Base-by-base conservation (phyloP, 2,888 invertebrate genomes). In the Epirrhoe tristata region DNA sequence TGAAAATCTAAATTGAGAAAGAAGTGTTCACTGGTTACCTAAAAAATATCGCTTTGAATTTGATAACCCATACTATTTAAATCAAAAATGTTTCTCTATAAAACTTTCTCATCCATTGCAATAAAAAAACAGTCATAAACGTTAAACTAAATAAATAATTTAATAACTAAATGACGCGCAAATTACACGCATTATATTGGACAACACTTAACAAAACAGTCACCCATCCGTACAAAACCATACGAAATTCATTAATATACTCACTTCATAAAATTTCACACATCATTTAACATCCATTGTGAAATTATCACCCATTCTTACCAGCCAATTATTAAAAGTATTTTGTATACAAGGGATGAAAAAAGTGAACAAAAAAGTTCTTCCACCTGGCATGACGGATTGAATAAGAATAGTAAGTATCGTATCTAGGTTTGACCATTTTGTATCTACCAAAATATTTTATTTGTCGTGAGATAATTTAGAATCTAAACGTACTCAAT, bases 231-330 rank as follows among this genome's bases (percentile, higher is more conserved):
- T 43, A 43, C 39, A 43, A 12, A 12, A 43, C 39, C 39, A 43
- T 43, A 43, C 39, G 12, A 43, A 43, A 43, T 43, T 43, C 12
- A 43, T 43, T 43, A 43, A 63, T 57, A 53, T 59, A 39, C 10
- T 50, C 59, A 71, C 61, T 60, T 63, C 70, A 70, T 70, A 66
- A 74, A 72, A 74, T 74, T 74, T 70, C 67, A 74, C 70, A 64
- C 74, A 60, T 67, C 67, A 58, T 58, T 43, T 12, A 43, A 12
- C 12, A 43, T 43, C 39, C 39, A 43, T 43, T 43, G 39, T 43
- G 4, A 5, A 43, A 43, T 43, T 43, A 43, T 43, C 39, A 43
- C 39, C 24, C 24, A 24, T 24, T 3, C 24, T 24, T 24, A 24
- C 24, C 39, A 12, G 10, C 10, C 39, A 43, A 43, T 43, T 43